A percentile compares a stretch with the other conserved stretches of the same genome.
phyloP scores from a whole-genome alignment of 2,113 vertebrate genomes.

The Silurus asotus region DNA sequence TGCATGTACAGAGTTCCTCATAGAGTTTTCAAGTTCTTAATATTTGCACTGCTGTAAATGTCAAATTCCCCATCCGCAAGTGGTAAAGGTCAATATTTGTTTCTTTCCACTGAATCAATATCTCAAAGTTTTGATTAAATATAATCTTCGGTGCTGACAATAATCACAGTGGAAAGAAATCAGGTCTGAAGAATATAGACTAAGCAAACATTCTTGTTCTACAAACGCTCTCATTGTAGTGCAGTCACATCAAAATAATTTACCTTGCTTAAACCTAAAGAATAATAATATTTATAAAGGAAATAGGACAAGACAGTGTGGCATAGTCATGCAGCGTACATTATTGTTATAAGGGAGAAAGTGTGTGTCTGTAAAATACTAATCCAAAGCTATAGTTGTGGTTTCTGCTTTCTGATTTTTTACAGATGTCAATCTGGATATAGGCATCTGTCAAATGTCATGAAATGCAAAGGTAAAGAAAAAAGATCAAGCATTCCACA shows the following conservation, averaged over 20 bases:
- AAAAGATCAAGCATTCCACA: too few relatives aligned
- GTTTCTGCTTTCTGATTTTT: background rate
- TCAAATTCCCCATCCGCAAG: constrained; percentile 21
- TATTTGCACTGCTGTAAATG: constrained; percentile 35
- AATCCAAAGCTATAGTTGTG: background rate
- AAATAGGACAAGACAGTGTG: background rate
- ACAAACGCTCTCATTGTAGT: background rate
- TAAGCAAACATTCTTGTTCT: background rate
- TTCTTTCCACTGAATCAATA: constrained; percentile 18
- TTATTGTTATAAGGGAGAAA: background rate
- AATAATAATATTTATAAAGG: background rate
- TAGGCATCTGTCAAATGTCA: too few relatives aligned
- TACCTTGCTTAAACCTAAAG: background rate
- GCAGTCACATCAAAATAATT: background rate
- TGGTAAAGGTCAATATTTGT: constrained; percentile 43
- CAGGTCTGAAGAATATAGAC: constrained; percentile 5
- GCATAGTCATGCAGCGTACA: background rate
- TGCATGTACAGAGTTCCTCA: background rate
- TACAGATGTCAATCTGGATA: too few relatives aligned
- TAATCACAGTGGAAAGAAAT: constrained; percentile 33
- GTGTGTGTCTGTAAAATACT: background rate
- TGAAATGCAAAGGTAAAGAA: too few relatives aligned
- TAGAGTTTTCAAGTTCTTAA: constrained; percentile 4
- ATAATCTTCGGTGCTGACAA: constrained; percentile 41
- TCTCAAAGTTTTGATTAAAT: constrained; percentile 28